These are phyloP conservation scores for Hemicordylus capensis DNA, from an alignment of 2,113 vertebrate species.

Conservation along the genomic window DNA sequence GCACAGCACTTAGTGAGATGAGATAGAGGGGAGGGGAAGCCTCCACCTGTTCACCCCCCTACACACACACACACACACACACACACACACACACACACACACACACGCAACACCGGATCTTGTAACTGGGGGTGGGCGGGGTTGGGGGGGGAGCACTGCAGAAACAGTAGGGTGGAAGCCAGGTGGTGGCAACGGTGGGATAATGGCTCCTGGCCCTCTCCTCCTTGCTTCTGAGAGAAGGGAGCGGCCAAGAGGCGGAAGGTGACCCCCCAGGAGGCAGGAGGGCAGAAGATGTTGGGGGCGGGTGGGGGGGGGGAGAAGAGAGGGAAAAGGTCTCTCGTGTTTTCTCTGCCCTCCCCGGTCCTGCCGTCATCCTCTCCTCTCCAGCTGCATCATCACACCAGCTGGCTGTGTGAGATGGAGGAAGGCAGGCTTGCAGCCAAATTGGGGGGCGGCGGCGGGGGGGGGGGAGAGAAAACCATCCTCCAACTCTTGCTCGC, in stretches of 20 bases:
- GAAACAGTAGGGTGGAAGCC: neutral
- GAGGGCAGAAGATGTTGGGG: neutral
- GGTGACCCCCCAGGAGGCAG: neutral
- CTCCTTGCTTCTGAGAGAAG: neutral
- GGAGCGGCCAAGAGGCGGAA: neutral
- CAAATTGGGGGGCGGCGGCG: neutral
- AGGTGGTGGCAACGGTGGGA: neutral
- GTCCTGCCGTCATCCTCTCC: neutral
- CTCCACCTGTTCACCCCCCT: constrained; percentile 5
- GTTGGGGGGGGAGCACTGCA: neutral
- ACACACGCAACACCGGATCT: neutral
- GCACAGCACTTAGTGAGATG: neutral
- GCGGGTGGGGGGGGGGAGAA: neutral
- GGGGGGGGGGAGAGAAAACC: neutral
- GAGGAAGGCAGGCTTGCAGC: neutral
- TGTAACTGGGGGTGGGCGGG: neutral
- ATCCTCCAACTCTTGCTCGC: neutral
- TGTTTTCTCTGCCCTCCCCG: neutral
- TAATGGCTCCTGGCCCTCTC: neutral
- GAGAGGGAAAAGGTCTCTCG: neutral
- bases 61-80: too few relatives aligned
- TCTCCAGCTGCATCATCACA: neutral
- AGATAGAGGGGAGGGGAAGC: constrained; percentile 7
- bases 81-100: too few relatives aligned
- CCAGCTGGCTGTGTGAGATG: neutral